phyloP scores from a whole-genome alignment of 2,113 vertebrate genomes.

The Dermatemys mawii region DNA sequence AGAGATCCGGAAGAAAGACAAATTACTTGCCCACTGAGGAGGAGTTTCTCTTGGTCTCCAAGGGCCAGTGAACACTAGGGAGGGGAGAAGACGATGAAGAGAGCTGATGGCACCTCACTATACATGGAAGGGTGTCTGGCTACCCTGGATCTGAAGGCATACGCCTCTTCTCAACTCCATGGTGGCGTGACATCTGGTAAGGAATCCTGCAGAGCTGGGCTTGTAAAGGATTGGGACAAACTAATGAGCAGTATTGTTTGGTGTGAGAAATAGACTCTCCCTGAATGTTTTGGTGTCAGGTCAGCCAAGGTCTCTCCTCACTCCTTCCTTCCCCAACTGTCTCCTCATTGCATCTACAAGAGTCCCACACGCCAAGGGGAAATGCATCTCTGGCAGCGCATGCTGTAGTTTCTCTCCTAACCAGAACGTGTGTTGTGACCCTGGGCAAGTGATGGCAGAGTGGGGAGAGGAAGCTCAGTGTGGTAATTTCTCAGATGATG shows the following conservation, averaged over 20 bases:
- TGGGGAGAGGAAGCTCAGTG: not conserved
- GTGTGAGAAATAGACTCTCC: constrained; percentile 48
- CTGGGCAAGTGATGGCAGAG: not conserved
- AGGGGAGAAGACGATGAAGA: not conserved
- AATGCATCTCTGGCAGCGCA: not conserved
- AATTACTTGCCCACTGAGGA: not conserved
- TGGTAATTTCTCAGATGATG: constrained; percentile 3
- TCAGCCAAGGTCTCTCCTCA: not conserved
- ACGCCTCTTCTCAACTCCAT: not conserved
- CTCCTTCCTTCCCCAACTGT: not conserved
- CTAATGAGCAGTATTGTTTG: not conserved
- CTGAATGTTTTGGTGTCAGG: not conserved
- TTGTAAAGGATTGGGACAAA: not conserved
- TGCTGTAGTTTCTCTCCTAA: not conserved
- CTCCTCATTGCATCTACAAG: not conserved
- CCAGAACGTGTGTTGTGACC: constrained; percentile 1
- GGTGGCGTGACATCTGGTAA: not conserved
- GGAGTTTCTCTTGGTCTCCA: not conserved
- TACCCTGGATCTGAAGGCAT: not conserved
- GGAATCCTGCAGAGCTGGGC: not conserved
- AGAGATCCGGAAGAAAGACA: not conserved
- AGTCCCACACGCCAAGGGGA: fast-evolving
- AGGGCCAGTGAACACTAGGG: not conserved
- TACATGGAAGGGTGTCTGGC: not conserved
- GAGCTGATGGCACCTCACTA: not conserved